Evolutionary conservation across 92 coral and sea anemone genomes (phyloP), one percentile per base, ranked within the genome.

Genomic region (Actinostola sp.): DNA sequence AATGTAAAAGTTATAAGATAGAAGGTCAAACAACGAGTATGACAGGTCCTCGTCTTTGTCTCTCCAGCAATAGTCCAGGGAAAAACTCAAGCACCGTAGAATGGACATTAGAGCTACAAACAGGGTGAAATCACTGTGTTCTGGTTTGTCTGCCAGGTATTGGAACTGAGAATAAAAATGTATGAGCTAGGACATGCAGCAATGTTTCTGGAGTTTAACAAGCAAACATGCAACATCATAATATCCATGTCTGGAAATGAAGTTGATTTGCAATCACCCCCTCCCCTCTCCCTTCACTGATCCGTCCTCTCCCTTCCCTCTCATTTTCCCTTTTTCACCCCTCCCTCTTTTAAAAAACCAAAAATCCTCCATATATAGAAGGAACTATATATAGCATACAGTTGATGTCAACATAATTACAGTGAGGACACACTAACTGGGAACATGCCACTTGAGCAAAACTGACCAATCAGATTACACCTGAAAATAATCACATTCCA

Each of bases 71-170:
- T 76, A 75, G 38, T 95, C 99, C 69, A 95, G 73, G 51, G 86
- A 82, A 73, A 95, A 95, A 66, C 99, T 92, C 27, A 95, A 77
- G 33, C 91, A 89, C 2, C 99, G 88, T 24, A 95, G 88, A 23
- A 89, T 75, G 8, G 89, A 86, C 99, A 95, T 92, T 70, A 95
- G 55, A 24, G 88, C 65, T 4, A 87, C 74, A 73, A 82, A 95
- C 65, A 88, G 85, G 3, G 84, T 75, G 29, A 91, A 71, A 67
- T 89, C 93, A 25, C 77, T 79, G 48, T 82, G 78, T 17, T 79
- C 82, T 30, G 33, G 52, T 20, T 65, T 55, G 42, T 60, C 65
- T 23, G 92, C 79, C 66, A 89, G 50, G 57, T 52, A 71, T 24
- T 81, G 56, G 68, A 88, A 64, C 99, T 95, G 80, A 26, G 71